These are phyloP conservation scores for Sebastes fasciatus DNA, from an alignment of 2,113 vertebrate species.

Conservation along the genomic window DNA sequence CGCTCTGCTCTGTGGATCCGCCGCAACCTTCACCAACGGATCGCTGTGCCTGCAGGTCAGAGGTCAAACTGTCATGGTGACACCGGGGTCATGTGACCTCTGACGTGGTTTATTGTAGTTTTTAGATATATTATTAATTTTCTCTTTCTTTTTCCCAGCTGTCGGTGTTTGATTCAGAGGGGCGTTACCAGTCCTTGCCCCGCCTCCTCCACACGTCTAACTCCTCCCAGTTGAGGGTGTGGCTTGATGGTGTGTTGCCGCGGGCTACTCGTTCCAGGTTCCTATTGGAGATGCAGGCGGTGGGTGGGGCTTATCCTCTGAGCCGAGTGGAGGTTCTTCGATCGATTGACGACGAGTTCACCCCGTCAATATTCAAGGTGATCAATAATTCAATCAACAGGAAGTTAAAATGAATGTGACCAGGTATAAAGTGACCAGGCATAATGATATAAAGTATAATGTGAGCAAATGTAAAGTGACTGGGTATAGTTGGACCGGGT, in stretches of 20 bases:
- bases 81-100: not conserved
- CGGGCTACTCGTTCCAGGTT: slow-evolving; percentile 85
- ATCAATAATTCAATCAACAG: not conserved
- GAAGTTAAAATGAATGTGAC: not conserved
- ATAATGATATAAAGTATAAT: too few relatives aligned
- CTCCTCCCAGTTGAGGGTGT: slow-evolving; percentile 88
- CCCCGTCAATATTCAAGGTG: slow-evolving; percentile 93
- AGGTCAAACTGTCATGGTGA: not conserved
- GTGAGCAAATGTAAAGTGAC: too few relatives aligned
- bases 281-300: slow-evolving; percentile 84
- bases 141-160: slow-evolving; percentile 77
- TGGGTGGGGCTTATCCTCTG: slow-evolving; percentile 67
- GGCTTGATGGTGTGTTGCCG: slow-evolving; percentile 75
- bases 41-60: slow-evolving; percentile 61
- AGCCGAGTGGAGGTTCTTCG: slow-evolving; percentile 51
- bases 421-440: too few relatives aligned
- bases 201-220: slow-evolving; percentile 89
- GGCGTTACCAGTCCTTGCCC: slow-evolving; percentile 83
- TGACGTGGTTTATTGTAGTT: not conserved
- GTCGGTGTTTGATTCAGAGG: slow-evolving; percentile 80
- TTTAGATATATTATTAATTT: not conserved
- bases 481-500: too few relatives aligned
- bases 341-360: slow-evolving; percentile 93
- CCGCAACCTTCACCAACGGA: not conserved
- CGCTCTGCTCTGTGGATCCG: slow-evolving; percentile 50